Evolutionary conservation across 2,113 vertebrate species (phyloP).

Genomic region (Chaetodon trifascialis): DNA sequence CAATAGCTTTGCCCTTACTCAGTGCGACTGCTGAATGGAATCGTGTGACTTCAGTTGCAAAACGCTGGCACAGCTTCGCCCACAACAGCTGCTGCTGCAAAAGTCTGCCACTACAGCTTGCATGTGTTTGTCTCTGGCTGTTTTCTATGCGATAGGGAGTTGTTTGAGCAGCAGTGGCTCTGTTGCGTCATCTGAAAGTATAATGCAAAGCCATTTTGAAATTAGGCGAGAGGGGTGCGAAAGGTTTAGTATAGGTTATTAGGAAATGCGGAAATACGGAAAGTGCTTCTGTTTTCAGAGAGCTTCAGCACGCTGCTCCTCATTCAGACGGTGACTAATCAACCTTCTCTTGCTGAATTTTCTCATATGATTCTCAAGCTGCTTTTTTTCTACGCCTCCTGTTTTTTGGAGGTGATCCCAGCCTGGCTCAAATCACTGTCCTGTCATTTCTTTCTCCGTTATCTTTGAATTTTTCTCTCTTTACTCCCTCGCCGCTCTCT

Average conservation of each 20-base stretch:
- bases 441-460: conserved; percentile 37
- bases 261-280: conserved; percentile 30
- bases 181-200: conserved; percentile 22
- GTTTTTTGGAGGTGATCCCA: conserved; percentile 58
- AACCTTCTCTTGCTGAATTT: conserved; percentile 33
- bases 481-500: conserved; percentile 34
- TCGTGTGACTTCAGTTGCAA: conserved; percentile 69
- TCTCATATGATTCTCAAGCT: conserved; percentile 39
- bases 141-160: conserved; percentile 37
- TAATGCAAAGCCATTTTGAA: conserved; percentile 11
- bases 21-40: conserved; percentile 66
- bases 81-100: conserved; percentile 65
- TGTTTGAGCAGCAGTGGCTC: conserved; percentile 12
- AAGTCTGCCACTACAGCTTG: conserved; percentile 20
- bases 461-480: conserved; percentile 43
- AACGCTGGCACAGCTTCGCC: conserved; percentile 63
- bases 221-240: neutral
- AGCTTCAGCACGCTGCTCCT: conserved; percentile 4
- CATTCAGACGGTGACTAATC: conserved; percentile 32
- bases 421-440: conserved; percentile 44
- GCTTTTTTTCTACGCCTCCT: conserved; percentile 30
- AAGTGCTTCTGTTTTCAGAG: conserved; percentile 8
- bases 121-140: conserved; percentile 36
- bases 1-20: conserved; percentile 72
- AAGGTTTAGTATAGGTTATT: conserved; percentile 13